phyloP scores from a whole-genome alignment of 2,888 invertebrate species.

The Hoplodrina blanda region DNA sequence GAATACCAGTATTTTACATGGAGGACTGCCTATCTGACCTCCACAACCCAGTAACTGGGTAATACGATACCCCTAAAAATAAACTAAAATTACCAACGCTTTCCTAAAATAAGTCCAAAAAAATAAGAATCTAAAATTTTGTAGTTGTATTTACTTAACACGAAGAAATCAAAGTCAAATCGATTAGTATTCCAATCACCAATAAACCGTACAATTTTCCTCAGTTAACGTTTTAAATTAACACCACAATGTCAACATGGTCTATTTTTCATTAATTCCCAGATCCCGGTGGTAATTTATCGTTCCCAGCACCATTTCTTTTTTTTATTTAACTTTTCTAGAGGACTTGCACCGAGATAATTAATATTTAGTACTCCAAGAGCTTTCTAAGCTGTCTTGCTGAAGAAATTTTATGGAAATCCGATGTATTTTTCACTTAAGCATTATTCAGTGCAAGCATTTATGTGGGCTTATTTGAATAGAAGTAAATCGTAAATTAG shows the following conservation, averaged over 20 bases:
- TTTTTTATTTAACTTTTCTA: constrained; percentile 41
- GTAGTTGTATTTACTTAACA: background rate
- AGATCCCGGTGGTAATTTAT: constrained; percentile 53
- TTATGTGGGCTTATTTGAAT: constrained; percentile 24
- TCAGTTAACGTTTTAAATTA: constrained; percentile 55
- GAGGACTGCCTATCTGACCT: too few relatives aligned
- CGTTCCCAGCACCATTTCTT: constrained; percentile 27
- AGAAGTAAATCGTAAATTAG: background rate
- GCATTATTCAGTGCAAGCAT: constrained; percentile 14
- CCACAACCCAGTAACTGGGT: too few relatives aligned
- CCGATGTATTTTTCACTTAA: constrained; percentile 39
- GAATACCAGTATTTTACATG: too few relatives aligned
- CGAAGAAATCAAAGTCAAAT: background rate
- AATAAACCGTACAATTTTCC: constrained; percentile 8
- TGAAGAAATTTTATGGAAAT: constrained; percentile 45
- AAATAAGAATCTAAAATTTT: too few relatives aligned
- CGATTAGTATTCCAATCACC: constrained; percentile 1
- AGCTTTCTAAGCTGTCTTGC: constrained; percentile 39
- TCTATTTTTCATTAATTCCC: constrained; percentile 50
- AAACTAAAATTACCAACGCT: too few relatives aligned
- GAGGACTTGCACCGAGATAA: constrained; percentile 44
- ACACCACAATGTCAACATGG: constrained; percentile 35
- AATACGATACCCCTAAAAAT: too few relatives aligned
- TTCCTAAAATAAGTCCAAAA: too few relatives aligned
- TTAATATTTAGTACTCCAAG: constrained; percentile 59